Evolutionary conservation across 2,797 vertebrate species (phyloP).

Genomic region (Galagoides demidoff): DNA sequence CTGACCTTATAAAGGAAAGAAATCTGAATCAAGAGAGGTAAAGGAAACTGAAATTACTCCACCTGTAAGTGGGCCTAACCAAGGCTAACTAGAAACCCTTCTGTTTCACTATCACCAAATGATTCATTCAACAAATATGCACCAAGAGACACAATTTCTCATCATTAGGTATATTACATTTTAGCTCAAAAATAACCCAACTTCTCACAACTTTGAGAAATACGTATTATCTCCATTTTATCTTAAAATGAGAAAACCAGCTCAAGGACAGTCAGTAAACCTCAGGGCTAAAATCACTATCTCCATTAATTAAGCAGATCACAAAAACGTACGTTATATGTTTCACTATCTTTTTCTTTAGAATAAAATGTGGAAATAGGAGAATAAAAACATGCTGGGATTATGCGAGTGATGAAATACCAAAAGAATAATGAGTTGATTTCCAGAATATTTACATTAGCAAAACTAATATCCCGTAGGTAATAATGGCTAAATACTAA

Average conservation of each 20-base stretch:
- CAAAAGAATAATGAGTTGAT: constrained; percentile 63
- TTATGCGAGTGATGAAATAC: constrained; percentile 46
- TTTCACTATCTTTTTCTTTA: constrained; percentile 25
- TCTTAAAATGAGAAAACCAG: not conserved
- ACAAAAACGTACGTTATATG: not conserved
- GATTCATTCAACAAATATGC: not conserved
- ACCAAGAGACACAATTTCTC: not conserved
- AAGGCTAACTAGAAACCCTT: not conserved
- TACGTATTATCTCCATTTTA: not conserved
- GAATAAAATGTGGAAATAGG: constrained; percentile 1
- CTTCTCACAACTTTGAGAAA: not conserved
- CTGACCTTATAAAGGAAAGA: not conserved
- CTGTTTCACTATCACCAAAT: not conserved
- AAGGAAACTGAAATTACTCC: constrained; percentile 7
- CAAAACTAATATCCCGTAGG: constrained; percentile 67
- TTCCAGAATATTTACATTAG: constrained; percentile 70
- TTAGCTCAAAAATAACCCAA: not conserved
- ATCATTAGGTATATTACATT: not conserved
- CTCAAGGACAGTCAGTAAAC: not conserved
- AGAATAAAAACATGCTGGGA: constrained; percentile 28
- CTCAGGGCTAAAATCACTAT: not conserved
- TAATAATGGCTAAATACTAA: constrained; percentile 56
- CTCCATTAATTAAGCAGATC: not conserved
- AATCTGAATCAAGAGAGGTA: not conserved
- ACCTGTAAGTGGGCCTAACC: not conserved